These are phyloP conservation scores for Ameiurus melas DNA, from an alignment of 2,113 vertebrate species.

Conservation along the genomic window DNA sequence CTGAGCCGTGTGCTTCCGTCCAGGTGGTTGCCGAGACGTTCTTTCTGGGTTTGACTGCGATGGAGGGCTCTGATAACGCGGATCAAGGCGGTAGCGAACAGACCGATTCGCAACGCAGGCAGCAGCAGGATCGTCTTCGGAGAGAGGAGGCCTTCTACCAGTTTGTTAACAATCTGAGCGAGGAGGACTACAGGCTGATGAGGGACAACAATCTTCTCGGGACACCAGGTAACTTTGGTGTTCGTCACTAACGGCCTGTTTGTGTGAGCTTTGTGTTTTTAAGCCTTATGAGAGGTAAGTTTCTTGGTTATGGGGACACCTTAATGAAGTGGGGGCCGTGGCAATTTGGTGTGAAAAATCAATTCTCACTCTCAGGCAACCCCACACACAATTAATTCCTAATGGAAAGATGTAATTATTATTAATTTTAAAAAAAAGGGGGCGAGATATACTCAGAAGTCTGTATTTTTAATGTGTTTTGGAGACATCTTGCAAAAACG, in stretches of 20 bases:
- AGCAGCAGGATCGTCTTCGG: slow-evolving; percentile 90
- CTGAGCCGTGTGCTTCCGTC: neutral
- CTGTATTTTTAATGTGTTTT: no score
- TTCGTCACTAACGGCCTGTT: neutral
- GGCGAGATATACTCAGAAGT: no score
- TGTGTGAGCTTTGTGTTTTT: no score
- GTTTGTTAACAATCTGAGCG: slow-evolving; percentile 97
- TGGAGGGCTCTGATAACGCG: slow-evolving; percentile 91
- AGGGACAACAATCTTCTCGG: slow-evolving; percentile 97
- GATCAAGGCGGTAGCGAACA: slow-evolving; percentile 88
- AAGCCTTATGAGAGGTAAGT: neutral
- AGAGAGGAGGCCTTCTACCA: slow-evolving; percentile 98
- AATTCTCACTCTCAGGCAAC: no score
- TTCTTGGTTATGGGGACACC: neutral
- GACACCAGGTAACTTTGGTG: slow-evolving; percentile 84
- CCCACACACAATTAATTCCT: no score
- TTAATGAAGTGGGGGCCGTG: neutral
- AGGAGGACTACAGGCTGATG: slow-evolving; percentile 98
- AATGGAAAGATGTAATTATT: no score
- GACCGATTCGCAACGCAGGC: slow-evolving; percentile 87
- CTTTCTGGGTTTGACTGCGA: slow-evolving; percentile 62
- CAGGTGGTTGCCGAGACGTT: slow-evolving; percentile 44
- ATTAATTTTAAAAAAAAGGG: no score
- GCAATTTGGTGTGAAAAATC: no score
- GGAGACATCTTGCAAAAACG: no score